Evolutionary conservation across 1,140 invertebrate genomes (phyloP), one percentile per base, ranked within the genome.

Genomic region (Hylaeus anthracinus): DNA sequence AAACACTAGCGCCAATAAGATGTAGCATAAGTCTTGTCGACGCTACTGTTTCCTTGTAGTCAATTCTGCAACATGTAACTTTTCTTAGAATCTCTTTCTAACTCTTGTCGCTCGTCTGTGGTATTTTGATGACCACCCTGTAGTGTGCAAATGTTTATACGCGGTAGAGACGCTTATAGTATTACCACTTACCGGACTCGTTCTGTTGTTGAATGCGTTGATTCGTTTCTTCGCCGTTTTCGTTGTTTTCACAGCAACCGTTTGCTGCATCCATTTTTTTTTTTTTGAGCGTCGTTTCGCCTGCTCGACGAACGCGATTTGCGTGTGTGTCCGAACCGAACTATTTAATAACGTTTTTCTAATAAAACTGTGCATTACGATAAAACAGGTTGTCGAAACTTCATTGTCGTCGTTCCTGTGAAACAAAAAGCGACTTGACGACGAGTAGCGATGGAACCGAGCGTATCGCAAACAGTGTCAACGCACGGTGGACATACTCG

Each of bases 341-440:
- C 26, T 73, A 79, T 79, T 79, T 79, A 79, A 72, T 79, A 79
- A 79, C 51, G 15, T 73, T 79, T 79, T 79, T 79, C 77, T 79
- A 79, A 73, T 79, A 79, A 79, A 73, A 73, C 45, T 51, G 55
- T 9, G 66, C 58, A 66, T 78, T 41, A 65, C 45, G 53, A 80
- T 12, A 12, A 15, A 74, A 74, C 45, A 48, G 8, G 45, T 48
- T 48, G 45, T 5, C 0, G 8, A 0, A 6, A 1, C 8, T 48
- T 48, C 45, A 48, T 48, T 48, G 26, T 48, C 2, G 45, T 48
- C 45, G 45, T 6, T 48, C 45, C 8, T 48, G 45, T 6, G 45
- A 48, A 48, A 48, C 45, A 8, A 5, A 48, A 8, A 48, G 26
- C 45, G 8, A 48, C 45, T 48, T 1, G 5, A 6, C 45, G 45